Conservation (phyloP, 2,888 invertebrate genomes). For the Desoria tigrina region DNA sequence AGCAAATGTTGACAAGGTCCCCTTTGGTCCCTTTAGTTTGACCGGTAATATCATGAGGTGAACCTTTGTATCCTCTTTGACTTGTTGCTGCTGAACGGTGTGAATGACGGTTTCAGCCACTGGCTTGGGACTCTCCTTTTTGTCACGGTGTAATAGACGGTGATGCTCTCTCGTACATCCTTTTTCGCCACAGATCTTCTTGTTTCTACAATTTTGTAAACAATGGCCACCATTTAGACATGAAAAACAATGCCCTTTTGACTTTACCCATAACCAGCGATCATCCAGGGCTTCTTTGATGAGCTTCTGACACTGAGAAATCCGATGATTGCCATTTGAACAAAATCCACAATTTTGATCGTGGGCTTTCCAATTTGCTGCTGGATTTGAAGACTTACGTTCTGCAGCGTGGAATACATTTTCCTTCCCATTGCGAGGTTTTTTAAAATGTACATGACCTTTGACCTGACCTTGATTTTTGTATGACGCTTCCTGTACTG, state of each 20-base stretch:
- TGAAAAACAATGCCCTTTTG: slow-evolving; percentile 9
- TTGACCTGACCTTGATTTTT: too few species aligned
- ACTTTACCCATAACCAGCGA: slow-evolving; percentile 5
- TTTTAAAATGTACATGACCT: too few species aligned
- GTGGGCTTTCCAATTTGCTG: neutral
- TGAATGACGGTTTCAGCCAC: neutral
- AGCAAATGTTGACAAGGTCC: slow-evolving; percentile 15
- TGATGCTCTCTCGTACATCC: slow-evolving; percentile 16
- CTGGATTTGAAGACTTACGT: too few species aligned
- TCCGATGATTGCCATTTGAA: slow-evolving; percentile 8
- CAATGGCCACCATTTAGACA: slow-evolving; percentile 14
- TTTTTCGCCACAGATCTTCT: neutral
- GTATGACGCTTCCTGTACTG: too few species aligned
- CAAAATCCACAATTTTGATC: slow-evolving; percentile 6
- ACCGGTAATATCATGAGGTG: slow-evolving; percentile 14
- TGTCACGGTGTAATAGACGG: slow-evolving; percentile 3
- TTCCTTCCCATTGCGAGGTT: too few species aligned
- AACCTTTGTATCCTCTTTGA: neutral
- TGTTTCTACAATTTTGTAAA: neutral
- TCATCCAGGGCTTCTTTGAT: neutral
- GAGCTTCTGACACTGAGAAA: slow-evolving; percentile 9
- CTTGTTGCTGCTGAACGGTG: neutral
- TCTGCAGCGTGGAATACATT: too few species aligned
- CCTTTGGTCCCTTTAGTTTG: slow-evolving; percentile 9
- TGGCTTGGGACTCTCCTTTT: too few species aligned